Percentiles rank a stretch among this genome's conserved stretches.
Conservation (phyloP, 2,888 invertebrate species). For the Lissocephala sabroskyi region DNA sequence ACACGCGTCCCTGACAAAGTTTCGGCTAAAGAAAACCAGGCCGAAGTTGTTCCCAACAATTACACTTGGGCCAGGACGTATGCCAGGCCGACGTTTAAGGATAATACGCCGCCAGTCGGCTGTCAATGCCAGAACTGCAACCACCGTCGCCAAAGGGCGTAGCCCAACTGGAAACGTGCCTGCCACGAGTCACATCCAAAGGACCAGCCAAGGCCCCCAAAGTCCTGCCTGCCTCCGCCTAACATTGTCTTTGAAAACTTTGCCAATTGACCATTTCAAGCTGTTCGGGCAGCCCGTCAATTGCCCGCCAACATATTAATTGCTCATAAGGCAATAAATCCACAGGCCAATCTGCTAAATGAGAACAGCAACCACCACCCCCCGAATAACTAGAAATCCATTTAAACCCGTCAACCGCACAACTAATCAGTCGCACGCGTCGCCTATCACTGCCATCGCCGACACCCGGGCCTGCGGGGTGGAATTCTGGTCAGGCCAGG, state of each 20-base stretch:
- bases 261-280: background rate
- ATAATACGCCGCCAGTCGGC: conserved; percentile 51
- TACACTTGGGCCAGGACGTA: conserved; percentile 18
- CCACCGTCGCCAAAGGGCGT: conserved; percentile 3
- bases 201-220: background rate
- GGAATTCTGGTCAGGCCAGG: background rate
- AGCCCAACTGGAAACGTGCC: conserved; percentile 60
- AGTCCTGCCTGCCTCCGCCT: background rate
- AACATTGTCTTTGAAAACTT: background rate
- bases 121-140: background rate
- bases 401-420: background rate
- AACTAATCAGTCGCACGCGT: background rate
- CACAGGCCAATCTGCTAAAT: background rate
- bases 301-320: conserved; percentile 33
- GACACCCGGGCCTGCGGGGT: too few relatives aligned
- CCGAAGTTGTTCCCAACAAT: background rate
- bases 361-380: conserved; percentile 19
- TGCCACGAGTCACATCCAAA: conserved; percentile 34
- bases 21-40: too few relatives aligned
- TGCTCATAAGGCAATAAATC: conserved; percentile 30
- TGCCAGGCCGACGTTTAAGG: conserved; percentile 56
- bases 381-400: background rate
- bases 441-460: too few relatives aligned
- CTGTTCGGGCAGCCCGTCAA: background rate
- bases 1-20: conserved; percentile 29